Percentiles rank a stretch among this genome's conserved stretches.
Evolutionary conservation across 2,797 vertebrate species (phyloP).

Genomic region (Clarias fuscus): DNA sequence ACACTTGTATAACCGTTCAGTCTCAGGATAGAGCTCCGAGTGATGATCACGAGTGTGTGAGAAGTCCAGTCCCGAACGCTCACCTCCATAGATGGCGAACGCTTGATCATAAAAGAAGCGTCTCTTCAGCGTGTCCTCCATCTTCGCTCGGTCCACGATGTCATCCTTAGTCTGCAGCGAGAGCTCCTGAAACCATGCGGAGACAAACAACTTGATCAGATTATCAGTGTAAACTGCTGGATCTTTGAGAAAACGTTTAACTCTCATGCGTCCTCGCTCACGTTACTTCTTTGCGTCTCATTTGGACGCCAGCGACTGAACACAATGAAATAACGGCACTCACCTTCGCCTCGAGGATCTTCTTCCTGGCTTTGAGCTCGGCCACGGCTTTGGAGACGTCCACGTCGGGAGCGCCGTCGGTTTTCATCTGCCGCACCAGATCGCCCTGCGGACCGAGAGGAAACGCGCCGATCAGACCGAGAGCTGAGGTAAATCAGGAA

Average conservation of each 20-base stretch:
- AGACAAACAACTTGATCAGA: background rate
- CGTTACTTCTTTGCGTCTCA: background rate
- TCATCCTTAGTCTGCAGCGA: slow-evolving; percentile 95
- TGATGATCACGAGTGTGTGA: background rate
- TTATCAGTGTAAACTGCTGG: background rate
- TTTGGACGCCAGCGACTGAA: no score
- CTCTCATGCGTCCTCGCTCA: background rate
- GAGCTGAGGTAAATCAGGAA: background rate
- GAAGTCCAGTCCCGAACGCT: background rate
- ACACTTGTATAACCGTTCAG: background rate
- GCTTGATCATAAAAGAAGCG: slow-evolving; percentile 99
- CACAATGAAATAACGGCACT: slow-evolving; percentile 24
- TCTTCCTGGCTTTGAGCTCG: slow-evolving; percentile 93
- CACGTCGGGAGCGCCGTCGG: slow-evolving; percentile 88
- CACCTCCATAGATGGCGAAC: slow-evolving; percentile 98
- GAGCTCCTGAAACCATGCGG: slow-evolving; percentile 80
- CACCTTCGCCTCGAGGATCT: slow-evolving; percentile 90
- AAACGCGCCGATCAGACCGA: background rate
- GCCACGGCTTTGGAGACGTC: slow-evolving; percentile 93
- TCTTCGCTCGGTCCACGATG: slow-evolving; percentile 90
- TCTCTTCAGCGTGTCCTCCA: slow-evolving; percentile 97
- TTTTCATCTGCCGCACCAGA: slow-evolving; percentile 89
- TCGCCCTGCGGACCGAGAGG: slow-evolving; percentile 81
- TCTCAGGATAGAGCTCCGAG: background rate
- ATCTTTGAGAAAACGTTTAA: background rate